Evolutionary conservation across 2,113 vertebrate species (phyloP), one percentile per base, ranked within the genome.

Genomic region (Synodontis membranacea): DNA sequence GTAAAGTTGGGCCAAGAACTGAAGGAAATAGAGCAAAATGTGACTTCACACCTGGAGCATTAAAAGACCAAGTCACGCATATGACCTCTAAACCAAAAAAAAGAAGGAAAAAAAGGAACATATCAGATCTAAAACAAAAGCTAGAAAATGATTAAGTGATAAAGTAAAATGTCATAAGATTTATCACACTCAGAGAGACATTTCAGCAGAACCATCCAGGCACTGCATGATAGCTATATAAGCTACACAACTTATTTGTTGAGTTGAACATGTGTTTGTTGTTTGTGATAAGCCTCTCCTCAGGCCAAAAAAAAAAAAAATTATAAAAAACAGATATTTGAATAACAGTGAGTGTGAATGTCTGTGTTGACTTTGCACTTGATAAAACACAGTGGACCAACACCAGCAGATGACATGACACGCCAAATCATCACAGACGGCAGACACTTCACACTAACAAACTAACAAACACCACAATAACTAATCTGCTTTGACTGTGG

Each of bases 21-120:
- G 84, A 87, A 90, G 75, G 88, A 80, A 86, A 54, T 76, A 66
- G 81, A 79, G 84, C 80, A 81, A 84, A 89, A 88, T 88, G 84
- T 91, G 86, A 92, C 85, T 90, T 91, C 88, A 92, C 88, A 93
- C 89, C 91, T 91, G 88, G 86, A 88, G 80, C 64, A 42, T 80
- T 90, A 81, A 85, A 89, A 86, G 11, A 34, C 15, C 70, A 74
- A 89, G 84, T 87, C 86, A 82, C 70, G 42, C 86, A 89, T 58
- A 84, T 89, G 79, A 90, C 70, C 70, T 72, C 37, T 83, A 5
- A 21, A 83, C 50, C 80, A 66, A 85, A 76, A 76, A 50, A 76
- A 15, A 21, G 2, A 17, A 44, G 46, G 8, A 82, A 56, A 37
- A 54, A 50, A 19, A 72, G 86, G 83, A 64, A 89, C 42, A 86